These are phyloP conservation scores for Sorex araneus DNA, from an alignment of 2,113 vertebrate genomes.

Conservation along the genomic window DNA sequence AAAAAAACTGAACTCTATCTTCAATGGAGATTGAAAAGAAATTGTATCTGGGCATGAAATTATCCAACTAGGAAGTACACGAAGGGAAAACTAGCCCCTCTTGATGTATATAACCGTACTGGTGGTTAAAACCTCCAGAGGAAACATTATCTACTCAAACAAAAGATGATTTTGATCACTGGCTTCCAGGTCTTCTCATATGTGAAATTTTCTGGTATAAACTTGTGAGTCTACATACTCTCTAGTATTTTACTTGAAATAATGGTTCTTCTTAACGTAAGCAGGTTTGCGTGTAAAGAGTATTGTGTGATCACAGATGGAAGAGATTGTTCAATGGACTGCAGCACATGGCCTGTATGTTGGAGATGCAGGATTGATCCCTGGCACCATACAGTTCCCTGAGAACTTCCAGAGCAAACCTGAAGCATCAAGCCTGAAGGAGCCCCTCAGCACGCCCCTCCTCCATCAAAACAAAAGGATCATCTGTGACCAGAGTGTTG, in stretches of 20 bases:
- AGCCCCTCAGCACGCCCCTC: too few relatives aligned
- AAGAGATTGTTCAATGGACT: too few relatives aligned
- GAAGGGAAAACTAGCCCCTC: not conserved
- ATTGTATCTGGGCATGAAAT: not conserved
- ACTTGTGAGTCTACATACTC: not conserved
- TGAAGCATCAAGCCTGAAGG: too few relatives aligned
- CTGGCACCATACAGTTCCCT: too few relatives aligned
- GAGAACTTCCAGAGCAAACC: too few relatives aligned
- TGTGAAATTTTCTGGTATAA: not conserved
- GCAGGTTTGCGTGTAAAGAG: not conserved
- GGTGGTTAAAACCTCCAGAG: not conserved
- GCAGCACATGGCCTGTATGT: too few relatives aligned
- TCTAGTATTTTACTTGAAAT: not conserved
- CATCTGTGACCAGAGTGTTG: not conserved
- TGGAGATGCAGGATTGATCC: too few relatives aligned
- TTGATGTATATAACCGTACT: not conserved
- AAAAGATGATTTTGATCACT: constrained; percentile 5
- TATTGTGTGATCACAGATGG: not conserved
- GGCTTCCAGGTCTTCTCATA: not conserved
- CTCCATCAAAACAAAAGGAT: too few relatives aligned
- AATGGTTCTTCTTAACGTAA: not conserved
- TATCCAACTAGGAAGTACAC: constrained; percentile 4
- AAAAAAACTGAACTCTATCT: constrained; percentile 7
- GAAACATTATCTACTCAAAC: constrained; percentile 7
- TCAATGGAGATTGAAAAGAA: constrained; percentile 36